phyloP scores from a whole-genome alignment of 2,888 invertebrate species.

The Apoderus coryli region DNA sequence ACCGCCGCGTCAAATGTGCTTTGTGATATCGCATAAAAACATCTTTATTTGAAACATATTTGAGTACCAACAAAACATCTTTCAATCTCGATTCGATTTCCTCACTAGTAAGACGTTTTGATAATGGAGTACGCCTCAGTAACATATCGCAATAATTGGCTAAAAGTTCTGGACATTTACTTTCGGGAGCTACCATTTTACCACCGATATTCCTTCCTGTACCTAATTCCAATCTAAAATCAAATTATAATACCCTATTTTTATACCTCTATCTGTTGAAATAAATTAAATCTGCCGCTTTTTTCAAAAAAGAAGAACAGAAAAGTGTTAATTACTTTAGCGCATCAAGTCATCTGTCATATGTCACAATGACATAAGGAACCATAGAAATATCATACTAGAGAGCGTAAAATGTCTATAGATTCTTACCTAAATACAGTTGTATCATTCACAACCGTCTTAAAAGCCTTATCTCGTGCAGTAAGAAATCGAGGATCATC shows the following conservation, averaged over 20 bases:
- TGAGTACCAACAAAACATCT: conserved; percentile 90
- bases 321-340: no score
- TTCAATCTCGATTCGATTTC: conserved; percentile 84
- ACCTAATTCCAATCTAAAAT: conserved; percentile 45
- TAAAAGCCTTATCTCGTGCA: conserved; percentile 94
- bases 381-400: no score
- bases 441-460: conserved; percentile 91
- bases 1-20: conserved; percentile 86
- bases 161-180: conserved; percentile 94
- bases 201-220: conserved; percentile 47
- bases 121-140: conserved; percentile 86
- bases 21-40: conserved; percentile 99
- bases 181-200: conserved; percentile 72
- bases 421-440: conserved; percentile 53
- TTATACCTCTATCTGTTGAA: no score
- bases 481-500: conserved; percentile 97
- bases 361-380: no score
- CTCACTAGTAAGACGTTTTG: conserved; percentile 90
- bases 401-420: no score
- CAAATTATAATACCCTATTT: no score
- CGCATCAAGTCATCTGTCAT: no score
- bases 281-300: no score
- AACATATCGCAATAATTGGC: conserved; percentile 99
- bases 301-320: no score
- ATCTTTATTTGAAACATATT: conserved; percentile 99